Percentiles rank a stretch among this genome's conserved stretches.
These are phyloP conservation scores for Epinephelus lanceolatus DNA, from an alignment of 2,113 vertebrate genomes.

Conservation along the genomic window DNA sequence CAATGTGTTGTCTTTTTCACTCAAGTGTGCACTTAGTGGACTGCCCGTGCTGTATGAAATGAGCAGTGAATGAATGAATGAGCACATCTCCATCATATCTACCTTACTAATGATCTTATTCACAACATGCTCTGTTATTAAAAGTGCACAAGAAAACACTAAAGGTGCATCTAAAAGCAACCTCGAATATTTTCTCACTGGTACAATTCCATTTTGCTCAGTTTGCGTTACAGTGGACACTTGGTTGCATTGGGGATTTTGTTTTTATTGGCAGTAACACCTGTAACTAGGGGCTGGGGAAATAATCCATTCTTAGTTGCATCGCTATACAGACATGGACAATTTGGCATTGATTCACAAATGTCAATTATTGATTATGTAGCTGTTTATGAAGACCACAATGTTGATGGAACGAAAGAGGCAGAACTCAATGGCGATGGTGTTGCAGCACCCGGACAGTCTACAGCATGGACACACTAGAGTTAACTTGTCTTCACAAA, in stretches of 20 bases:
- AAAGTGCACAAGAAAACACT: not conserved
- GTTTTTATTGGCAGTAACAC: conserved; percentile 13
- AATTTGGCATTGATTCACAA: no score
- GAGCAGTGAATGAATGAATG: not conserved
- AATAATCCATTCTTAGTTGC: no score
- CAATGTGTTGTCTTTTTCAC: not conserved
- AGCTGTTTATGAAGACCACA: no score
- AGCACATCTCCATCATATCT: not conserved
- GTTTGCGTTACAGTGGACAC: not conserved
- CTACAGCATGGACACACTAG: no score
- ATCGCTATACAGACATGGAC: no score
- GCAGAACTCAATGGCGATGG: no score
- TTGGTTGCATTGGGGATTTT: not conserved
- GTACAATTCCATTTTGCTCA: not conserved
- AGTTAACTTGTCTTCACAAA: no score
- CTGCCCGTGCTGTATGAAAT: not conserved
- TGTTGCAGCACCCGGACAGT: no score
- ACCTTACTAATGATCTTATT: not conserved
- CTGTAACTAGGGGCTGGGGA: not conserved
- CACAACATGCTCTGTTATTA: not conserved
- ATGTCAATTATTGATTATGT: no score
- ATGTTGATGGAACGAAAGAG: no score
- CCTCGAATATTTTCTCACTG: not conserved
- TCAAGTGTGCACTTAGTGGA: not conserved
- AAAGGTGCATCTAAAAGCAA: not conserved